Evolutionary conservation across 2,888 invertebrate genomes (phyloP).

Genomic region (Melanostoma scalare): DNA sequence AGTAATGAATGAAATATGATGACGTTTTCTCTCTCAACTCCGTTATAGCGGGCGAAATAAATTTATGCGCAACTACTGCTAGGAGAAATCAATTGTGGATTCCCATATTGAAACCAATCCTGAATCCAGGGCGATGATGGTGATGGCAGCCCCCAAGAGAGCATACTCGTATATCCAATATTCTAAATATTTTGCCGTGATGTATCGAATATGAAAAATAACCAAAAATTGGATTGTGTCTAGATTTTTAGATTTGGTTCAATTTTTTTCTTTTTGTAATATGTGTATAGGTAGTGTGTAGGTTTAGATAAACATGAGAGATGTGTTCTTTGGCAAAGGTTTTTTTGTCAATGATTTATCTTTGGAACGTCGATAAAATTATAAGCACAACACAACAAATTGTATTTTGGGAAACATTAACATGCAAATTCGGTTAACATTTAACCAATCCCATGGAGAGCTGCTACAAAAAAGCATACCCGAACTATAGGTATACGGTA

Average conservation of each 20-base stretch:
- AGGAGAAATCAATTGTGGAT: slow-evolving; percentile 68
- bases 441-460: slow-evolving; percentile 40
- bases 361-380: slow-evolving; percentile 65
- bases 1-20: slow-evolving; percentile 73
- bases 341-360: slow-evolving; percentile 63
- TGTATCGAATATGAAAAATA: slow-evolving; percentile 65
- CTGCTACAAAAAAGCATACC: slow-evolving; percentile 19
- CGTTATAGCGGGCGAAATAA: slow-evolving; percentile 49
- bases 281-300: neutral
- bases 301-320: slow-evolving; percentile 19
- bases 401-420: slow-evolving; percentile 68
- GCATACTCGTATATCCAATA: slow-evolving; percentile 31
- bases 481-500: too few relatives aligned
- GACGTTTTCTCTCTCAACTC: slow-evolving; percentile 62
- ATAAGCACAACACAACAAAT: slow-evolving; percentile 59
- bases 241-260: slow-evolving; percentile 56
- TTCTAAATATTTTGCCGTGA: slow-evolving; percentile 68
- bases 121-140: slow-evolving; percentile 8
- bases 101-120: slow-evolving; percentile 22
- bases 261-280: slow-evolving; percentile 6
- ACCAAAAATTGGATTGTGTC: slow-evolving; percentile 60
- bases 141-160: slow-evolving; percentile 46
- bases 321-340: slow-evolving; percentile 28
- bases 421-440: slow-evolving; percentile 67
- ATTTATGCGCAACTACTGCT: slow-evolving; percentile 70